Evolutionary conservation across 2,797 vertebrate species (phyloP).

Genomic region (Xerus rutilus): DNA sequence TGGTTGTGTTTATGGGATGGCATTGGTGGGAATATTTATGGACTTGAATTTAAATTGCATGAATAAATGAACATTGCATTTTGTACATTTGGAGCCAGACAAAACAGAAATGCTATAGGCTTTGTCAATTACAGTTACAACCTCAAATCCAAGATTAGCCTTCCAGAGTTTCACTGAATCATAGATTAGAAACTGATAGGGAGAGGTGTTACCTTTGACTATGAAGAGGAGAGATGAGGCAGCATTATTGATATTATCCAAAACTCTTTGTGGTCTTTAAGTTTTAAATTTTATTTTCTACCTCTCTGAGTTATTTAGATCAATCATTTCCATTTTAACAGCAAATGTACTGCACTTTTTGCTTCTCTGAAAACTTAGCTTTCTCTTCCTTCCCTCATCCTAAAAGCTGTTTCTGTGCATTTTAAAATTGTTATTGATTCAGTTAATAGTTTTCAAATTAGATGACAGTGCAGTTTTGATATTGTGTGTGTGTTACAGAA

Average conservation of each 20-base stretch:
- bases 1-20: neutral
- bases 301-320: neutral
- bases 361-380: neutral
- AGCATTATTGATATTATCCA: neutral
- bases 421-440: constrained; percentile 22
- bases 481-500: neutral
- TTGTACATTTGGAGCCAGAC: neutral
- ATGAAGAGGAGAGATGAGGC: neutral
- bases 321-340: neutral
- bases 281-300: constrained; percentile 1
- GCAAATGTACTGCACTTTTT: neutral
- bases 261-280: neutral
- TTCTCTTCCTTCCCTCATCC: neutral
- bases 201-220: neutral
- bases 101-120: neutral
- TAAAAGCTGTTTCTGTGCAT: neutral
- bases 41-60: constrained; percentile 15
- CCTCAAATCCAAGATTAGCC: neutral
- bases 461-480: neutral
- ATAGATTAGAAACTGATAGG: neutral
- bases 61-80: neutral
- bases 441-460: constrained; percentile 3
- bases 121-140: neutral
- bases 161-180: neutral
- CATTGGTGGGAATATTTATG: neutral